Conservation (phyloP, 37 sponge, comb jelly and placozoan genomes). For the Bolinopsis microptera region DNA sequence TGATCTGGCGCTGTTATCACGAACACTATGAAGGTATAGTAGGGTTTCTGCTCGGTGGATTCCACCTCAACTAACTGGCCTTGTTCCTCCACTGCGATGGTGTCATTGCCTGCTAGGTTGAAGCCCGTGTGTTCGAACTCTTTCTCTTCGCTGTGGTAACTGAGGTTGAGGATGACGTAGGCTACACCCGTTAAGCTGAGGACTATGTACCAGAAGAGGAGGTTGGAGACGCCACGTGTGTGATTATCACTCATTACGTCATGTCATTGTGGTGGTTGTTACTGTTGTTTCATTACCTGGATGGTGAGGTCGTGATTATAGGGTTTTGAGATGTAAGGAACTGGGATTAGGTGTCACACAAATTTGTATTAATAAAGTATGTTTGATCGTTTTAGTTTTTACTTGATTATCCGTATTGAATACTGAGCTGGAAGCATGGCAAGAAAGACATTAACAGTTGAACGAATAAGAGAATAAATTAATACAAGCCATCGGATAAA, state of each 20-base stretch:
- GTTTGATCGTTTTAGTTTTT: no score
- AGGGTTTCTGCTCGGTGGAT: background rate
- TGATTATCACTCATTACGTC: background rate
- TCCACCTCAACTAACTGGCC: background rate
- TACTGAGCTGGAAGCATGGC: no score
- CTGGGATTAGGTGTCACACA: no score
- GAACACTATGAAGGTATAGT: conserved; percentile 28
- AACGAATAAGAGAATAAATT: background rate
- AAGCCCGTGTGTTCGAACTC: background rate
- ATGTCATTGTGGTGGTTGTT: background rate
- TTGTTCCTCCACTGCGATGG: background rate
- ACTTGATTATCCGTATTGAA: background rate
- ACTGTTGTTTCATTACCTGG: no score
- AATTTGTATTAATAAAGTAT: no score
- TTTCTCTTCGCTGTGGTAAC: background rate
- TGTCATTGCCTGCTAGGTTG: background rate
- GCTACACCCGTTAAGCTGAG: background rate
- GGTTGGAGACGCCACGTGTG: background rate
- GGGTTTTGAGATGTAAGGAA: background rate
- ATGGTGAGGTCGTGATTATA: background rate
- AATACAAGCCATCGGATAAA: background rate
- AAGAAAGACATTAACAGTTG: background rate
- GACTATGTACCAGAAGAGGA: background rate
- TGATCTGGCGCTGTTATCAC: conserved; percentile 54
- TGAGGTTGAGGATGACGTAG: conserved; percentile 43